Evolutionary conservation across 2,888 invertebrate species (phyloP), one percentile per base, ranked within the genome.

Genomic region (Cerastis leucographa): DNA sequence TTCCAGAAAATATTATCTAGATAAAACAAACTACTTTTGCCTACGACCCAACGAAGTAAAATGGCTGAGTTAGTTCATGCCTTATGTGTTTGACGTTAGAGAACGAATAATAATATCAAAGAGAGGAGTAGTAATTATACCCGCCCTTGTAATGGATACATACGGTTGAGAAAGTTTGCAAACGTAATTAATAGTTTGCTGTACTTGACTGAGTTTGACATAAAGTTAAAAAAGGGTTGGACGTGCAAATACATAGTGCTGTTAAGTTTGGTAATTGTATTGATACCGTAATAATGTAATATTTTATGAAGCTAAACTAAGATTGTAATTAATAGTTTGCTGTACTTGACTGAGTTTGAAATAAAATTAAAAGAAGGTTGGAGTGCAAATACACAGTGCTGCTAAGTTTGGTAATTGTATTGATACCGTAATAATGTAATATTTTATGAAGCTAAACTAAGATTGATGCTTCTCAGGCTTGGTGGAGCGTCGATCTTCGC

Each of bases 71-170:
- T 59, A 81, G 73, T 77, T 73, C 19, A 78, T 71, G 61, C 65
- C 74, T 65, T 72, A 78, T 81, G 83, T 67, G 14, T 92, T 88
- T 93, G 93, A 93, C 92, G 91, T 90, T 74, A 88, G 86, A 90
- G 92, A 92, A 92, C 92, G 92, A 92, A 88, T 89, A 90, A 91
- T 90, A 90, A 90, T 92, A 90, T 92, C 91, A 91, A 92, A 92
- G 90, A 89, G 90, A 84, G 77, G 80, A 42, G 80, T 85, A 80
- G 91, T 93, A 93, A 93, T 91, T 91, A 92, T 86, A 87, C 84
- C 76, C 73, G 80, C 87, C 61, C 85, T 80, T 70, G 82, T 70
- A 74, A 69, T 56, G 22, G 73, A 25, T 76, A 92, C 90, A 91
- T 81, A 91, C 88, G 54, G 91, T 2, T 40, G 0, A 3, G 1